Percentiles rank a stretch among this genome's conserved stretches.
Evolutionary conservation across 2,797 vertebrate species (phyloP).

Genomic region (Xiphorhynchus erythropygius): DNA sequence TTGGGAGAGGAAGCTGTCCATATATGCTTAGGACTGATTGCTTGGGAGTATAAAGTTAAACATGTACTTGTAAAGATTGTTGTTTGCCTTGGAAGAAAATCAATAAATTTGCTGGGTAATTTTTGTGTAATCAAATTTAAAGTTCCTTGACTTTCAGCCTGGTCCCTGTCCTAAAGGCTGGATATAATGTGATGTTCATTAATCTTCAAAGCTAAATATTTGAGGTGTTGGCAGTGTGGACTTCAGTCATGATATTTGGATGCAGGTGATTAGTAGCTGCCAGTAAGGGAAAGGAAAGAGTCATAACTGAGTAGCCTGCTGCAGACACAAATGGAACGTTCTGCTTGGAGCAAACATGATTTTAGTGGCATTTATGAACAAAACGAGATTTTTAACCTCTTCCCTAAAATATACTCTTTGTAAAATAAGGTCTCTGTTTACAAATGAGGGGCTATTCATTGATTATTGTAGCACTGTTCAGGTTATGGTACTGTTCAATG

Average conservation of each 20-base stretch:
- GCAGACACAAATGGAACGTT: neutral
- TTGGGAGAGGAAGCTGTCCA: neutral
- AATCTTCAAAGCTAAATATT: conserved; percentile 54
- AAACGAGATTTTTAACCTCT: neutral
- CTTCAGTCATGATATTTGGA: neutral
- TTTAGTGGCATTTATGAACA: neutral
- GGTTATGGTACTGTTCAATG: neutral
- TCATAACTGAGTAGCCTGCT: neutral
- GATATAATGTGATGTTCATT: conserved; percentile 36
- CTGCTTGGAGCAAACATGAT: neutral
- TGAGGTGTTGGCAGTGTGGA: neutral
- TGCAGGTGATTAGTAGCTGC: neutral
- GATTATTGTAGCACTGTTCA: neutral
- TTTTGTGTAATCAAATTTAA: conserved; percentile 59
- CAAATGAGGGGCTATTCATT: neutral
- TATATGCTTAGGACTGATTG: conserved; percentile 20
- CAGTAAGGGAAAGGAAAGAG: neutral
- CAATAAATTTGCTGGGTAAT: conserved; percentile 26
- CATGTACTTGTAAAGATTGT: conserved; percentile 23
- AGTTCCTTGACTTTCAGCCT: conserved; percentile 50
- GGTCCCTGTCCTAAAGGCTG: conserved; percentile 51
- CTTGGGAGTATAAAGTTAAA: conserved; percentile 36
- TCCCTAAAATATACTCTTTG: neutral
- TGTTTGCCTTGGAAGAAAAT: conserved; percentile 51
- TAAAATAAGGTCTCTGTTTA: neutral